phyloP scores from a whole-genome alignment of 2,797 vertebrate species.

The Gallinago nigripennis region DNA sequence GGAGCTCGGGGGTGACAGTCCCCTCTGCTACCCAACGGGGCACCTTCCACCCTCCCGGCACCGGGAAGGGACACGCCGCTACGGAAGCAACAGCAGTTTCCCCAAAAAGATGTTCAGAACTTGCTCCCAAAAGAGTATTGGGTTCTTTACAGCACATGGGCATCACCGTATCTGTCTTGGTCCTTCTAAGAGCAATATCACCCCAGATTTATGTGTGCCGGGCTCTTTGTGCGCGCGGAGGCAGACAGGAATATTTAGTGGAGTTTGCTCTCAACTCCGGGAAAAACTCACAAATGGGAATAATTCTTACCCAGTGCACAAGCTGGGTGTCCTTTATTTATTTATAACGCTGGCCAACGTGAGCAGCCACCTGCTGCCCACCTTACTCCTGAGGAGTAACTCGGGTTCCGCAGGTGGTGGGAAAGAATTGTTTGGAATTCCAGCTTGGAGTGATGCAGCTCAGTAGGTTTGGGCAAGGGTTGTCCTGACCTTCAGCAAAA shows the following conservation, averaged over 20 bases:
- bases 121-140: fast-evolving
- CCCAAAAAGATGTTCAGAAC: fast-evolving
- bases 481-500: background rate
- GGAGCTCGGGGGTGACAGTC: constrained; percentile 6
- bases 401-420: fast-evolving
- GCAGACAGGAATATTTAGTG: constrained; percentile 58
- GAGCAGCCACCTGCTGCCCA: background rate
- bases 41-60: background rate
- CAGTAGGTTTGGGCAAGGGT: background rate
- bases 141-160: fast-evolving
- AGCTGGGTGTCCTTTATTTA: background rate
- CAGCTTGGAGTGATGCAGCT: fast-evolving
- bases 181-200: background rate
- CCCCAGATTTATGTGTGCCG: constrained; percentile 20
- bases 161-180: fast-evolving
- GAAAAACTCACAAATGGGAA: constrained; percentile 53
- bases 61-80: fast-evolving
- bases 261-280: constrained; percentile 20
- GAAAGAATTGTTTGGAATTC: fast-evolving
- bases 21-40: background rate
- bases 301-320: background rate
- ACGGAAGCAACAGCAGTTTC: fast-evolving
- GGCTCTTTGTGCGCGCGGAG: background rate
- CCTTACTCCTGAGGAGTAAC: background rate
- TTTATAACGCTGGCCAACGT: background rate